phyloP scores from a whole-genome alignment of 2,113 vertebrate genomes.

The Aphyosemion australe region DNA sequence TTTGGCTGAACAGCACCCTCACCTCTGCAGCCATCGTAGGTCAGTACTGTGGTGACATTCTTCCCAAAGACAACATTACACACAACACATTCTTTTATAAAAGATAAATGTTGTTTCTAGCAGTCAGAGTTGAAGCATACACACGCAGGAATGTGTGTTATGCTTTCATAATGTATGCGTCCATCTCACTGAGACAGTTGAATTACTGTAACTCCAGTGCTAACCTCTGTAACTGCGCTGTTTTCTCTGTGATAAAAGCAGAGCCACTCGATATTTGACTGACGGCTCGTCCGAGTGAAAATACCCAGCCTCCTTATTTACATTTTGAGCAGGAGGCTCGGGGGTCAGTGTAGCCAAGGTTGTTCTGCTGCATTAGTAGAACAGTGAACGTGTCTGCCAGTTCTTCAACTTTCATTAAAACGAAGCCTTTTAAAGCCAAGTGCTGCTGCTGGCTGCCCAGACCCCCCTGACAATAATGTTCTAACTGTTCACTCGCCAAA shows the following conservation, averaged over 20 bases:
- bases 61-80: conserved; percentile 5
- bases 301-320: conserved; percentile 54
- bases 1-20: no score
- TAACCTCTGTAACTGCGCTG: conserved; percentile 22
- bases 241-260: conserved; percentile 46
- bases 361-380: conserved; percentile 71
- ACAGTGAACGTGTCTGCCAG: conserved; percentile 60
- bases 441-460: conserved; percentile 42
- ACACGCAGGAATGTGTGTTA: conserved; percentile 26
- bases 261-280: conserved; percentile 47
- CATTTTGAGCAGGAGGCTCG: conserved; percentile 58
- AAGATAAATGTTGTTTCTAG: conserved; percentile 14
- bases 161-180: conserved; percentile 2
- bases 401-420: conserved; percentile 73
- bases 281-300: conserved; percentile 56
- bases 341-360: conserved; percentile 57
- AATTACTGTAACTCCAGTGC: conserved; percentile 41
- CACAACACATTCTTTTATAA: conserved; percentile 9
- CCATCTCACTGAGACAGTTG: conserved; percentile 26
- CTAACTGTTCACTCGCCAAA: conserved; percentile 69
- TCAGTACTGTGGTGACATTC: not conserved
- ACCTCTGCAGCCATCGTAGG: no score
- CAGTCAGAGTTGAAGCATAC: conserved; percentile 24
- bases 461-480: conserved; percentile 72
- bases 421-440: conserved; percentile 67